Percentiles rank a stretch among this genome's conserved stretches.
Conservation (phyloP, 2,797 vertebrate species). For the Artibeus jamaicensis region DNA sequence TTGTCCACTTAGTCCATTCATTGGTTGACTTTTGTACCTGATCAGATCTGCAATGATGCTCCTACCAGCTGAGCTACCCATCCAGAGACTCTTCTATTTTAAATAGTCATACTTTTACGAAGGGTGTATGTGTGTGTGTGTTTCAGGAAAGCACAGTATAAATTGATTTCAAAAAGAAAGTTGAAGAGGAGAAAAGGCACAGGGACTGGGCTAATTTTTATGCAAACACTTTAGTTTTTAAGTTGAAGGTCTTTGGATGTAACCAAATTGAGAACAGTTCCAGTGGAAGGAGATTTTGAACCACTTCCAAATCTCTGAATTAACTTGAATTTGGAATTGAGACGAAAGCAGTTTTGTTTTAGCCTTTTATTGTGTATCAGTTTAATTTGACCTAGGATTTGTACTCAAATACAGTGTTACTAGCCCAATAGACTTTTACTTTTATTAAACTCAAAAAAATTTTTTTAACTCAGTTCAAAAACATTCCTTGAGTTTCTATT, state of each 20-base stretch:
- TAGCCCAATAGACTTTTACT: conserved; percentile 25
- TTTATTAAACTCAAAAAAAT: background rate
- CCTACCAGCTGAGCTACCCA: no score
- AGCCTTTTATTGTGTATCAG: background rate
- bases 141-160: background rate
- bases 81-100: background rate
- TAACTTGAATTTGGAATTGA: conserved; percentile 40
- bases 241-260: conserved; percentile 32
- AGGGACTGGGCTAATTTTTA: background rate
- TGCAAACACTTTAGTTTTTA: conserved; percentile 16
- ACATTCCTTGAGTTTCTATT: background rate
- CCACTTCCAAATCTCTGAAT: background rate
- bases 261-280: conserved; percentile 35
- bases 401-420: background rate
- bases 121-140: background rate
- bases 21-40: no score
- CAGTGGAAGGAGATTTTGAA: conserved; percentile 37
- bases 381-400: conserved; percentile 37
- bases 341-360: conserved; percentile 23
- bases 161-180: conserved; percentile 27
- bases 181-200: background rate
- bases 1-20: no score
- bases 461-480: background rate
- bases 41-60: no score
- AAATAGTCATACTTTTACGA: conserved; percentile 1